A percentile compares a stretch with the other conserved stretches of the same genome.
These are phyloP conservation scores for Rutpela maculata DNA, from an alignment of 2,888 invertebrate genomes.

Conservation along the genomic window DNA sequence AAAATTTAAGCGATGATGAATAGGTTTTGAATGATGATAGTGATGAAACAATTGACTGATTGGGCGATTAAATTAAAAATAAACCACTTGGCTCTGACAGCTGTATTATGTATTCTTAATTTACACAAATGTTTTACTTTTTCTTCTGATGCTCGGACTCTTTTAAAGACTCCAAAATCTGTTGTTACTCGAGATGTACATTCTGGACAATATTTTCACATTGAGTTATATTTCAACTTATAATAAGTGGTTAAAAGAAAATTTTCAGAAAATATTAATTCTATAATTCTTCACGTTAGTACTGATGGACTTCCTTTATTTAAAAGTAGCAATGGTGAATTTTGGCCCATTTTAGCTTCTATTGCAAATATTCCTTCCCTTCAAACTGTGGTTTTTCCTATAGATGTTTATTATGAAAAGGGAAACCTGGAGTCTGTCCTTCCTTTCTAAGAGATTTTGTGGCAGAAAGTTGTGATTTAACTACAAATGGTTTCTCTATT, in stretches of 20 bases:
- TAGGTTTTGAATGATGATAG: too few relatives aligned
- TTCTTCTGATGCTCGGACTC: not conserved
- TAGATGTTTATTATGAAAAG: too few relatives aligned
- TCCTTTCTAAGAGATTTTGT: not conserved
- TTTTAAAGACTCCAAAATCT: not conserved
- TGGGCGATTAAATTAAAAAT: too few relatives aligned
- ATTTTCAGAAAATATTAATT: conserved; percentile 5
- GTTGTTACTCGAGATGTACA: not conserved
- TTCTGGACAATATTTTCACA: not conserved
- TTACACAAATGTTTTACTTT: too few relatives aligned
- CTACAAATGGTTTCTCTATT: not conserved
- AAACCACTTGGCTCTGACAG: too few relatives aligned
- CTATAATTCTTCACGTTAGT: not conserved
- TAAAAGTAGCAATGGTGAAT: not conserved
- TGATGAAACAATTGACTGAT: too few relatives aligned
- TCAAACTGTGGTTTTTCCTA: too few relatives aligned
- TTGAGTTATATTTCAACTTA: not conserved
- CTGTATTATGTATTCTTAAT: too few relatives aligned
- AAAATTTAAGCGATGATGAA: too few relatives aligned
- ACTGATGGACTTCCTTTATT: not conserved
- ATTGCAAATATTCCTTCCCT: not conserved
- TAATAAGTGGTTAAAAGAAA: not conserved
- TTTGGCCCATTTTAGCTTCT: conserved; percentile 5
- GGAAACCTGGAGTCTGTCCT: too few relatives aligned
- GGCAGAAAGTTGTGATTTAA: not conserved